Evolutionary conservation across 1,140 invertebrate genomes (phyloP).

Genomic region (Brachionus calyciflorus): DNA sequence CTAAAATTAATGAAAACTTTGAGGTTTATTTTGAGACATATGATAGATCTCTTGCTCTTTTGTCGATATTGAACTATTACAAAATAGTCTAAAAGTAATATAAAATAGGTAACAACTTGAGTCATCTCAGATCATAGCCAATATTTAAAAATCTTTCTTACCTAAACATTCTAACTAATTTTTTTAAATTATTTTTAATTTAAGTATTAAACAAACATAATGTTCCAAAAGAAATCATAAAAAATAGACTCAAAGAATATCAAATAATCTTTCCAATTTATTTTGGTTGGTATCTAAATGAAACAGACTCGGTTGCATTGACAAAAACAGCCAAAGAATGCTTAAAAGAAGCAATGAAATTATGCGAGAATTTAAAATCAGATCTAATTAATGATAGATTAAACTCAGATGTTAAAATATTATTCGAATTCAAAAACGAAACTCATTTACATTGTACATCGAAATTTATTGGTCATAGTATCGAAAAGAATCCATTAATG

Average conservation of each 20-base stretch:
- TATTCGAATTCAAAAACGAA: slow-evolving; percentile 1
- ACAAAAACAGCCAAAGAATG: slow-evolving; percentile 26
- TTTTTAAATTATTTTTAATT: neutral
- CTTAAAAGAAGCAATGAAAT: neutral
- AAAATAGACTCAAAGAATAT: neutral
- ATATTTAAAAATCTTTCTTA: too few relatives aligned
- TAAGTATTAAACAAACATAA: slow-evolving; percentile 13
- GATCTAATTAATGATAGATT: neutral
- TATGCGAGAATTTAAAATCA: neutral
- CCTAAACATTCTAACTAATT: neutral
- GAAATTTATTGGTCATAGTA: slow-evolving; percentile 4
- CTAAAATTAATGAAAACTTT: too few relatives aligned
- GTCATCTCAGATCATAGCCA: too few relatives aligned
- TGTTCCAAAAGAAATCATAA: slow-evolving; percentile 23
- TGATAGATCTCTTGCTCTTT: too few relatives aligned
- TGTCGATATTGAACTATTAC: too few relatives aligned
- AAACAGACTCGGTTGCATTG: slow-evolving; percentile 48
- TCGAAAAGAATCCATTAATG: neutral
- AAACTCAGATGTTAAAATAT: neutral
- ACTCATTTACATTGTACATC: slow-evolving; percentile 22
- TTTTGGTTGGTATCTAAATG: slow-evolving; percentile 34
- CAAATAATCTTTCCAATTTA: neutral
- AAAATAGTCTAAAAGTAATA: too few relatives aligned
- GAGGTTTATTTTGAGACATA: too few relatives aligned
- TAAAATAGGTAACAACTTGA: too few relatives aligned